Evolutionary conservation across 1,140 invertebrate species (phyloP), one percentile per base, ranked within the genome.

Genomic region (Anagrus nilaparvatae): DNA sequence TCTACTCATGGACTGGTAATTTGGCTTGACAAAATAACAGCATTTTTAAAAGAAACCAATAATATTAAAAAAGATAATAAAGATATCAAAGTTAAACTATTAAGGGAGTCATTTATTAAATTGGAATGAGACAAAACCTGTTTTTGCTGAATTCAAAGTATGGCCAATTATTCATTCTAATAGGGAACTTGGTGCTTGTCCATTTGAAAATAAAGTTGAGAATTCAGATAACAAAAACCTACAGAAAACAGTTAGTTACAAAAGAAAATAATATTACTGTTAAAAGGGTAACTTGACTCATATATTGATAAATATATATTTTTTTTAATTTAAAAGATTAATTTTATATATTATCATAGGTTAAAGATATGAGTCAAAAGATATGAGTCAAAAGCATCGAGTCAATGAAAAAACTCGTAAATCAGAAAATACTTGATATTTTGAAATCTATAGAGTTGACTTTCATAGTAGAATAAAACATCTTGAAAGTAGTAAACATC

Each of bases 401-500:
- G 71, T 72, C 40, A 56, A 67, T 69, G 49, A 73, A 71, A 57
- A 60, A 55, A 47, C 71, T 69, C 54, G 67, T 54, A 54, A 71
- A 54, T 55, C 63, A 21, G 61, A 73, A 49, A 67, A 74, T 43
- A 57, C 66, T 34, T 81, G 82, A 35, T 83, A 81, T 51, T 84
- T 81, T 65, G 81, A 82, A 63, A 79, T 83, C 58, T 84, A 81
- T 56, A 79, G 77, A 51, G 58, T 72, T 24, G 78, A 79, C 41
- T 84, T 82, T 58, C 70, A 70, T 35, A 77, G 76, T 49, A 57
- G 82, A 8, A 68, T 68, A 2, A 68, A 77, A 43, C 82, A 84
- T 48, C 60, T 81, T 23, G 74, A 78, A 43, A 80, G 76, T 10
- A 76, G 79, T 32, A 74, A 78, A 51, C 81, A 84, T 61, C 54